These are phyloP conservation scores for Nomada lathburiana DNA, from an alignment of 2,888 invertebrate species.

Conservation along the genomic window DNA sequence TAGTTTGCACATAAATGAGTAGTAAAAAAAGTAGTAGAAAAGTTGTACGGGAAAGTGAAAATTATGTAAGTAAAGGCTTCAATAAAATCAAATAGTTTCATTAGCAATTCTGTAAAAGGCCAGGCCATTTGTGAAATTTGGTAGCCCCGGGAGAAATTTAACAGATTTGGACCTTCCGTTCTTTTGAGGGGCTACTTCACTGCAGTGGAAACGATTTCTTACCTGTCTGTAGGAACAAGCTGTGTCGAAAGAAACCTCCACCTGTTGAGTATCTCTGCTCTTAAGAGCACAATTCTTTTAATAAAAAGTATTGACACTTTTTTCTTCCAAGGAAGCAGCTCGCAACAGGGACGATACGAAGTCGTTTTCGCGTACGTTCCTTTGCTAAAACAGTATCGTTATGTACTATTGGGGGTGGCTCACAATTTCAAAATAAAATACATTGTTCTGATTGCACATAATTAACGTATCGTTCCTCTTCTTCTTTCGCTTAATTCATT, in stretches of 20 bases:
- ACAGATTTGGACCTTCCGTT: neutral
- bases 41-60: neutral
- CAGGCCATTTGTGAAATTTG: neutral
- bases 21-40: no score
- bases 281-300: conserved; percentile 32
- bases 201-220: conserved; percentile 4
- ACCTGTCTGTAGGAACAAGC: neutral
- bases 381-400: neutral
- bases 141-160: neutral
- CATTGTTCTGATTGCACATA: neutral
- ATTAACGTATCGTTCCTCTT: neutral
- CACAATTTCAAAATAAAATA: neutral
- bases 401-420: no score
- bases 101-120: no score
- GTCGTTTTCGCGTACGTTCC: neutral
- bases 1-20: no score
- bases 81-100: no score
- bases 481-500: neutral
- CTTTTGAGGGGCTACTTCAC: neutral
- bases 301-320: conserved; percentile 26
- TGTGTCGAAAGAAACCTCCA: conserved; percentile 29
- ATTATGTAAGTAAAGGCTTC: no score
- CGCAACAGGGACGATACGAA: neutral
- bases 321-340: neutral
- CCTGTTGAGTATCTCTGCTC: conserved; percentile 41